These are phyloP conservation scores for Choristoneura fumiferana DNA, from an alignment of 1,140 invertebrate species.

Conservation along the genomic window DNA sequence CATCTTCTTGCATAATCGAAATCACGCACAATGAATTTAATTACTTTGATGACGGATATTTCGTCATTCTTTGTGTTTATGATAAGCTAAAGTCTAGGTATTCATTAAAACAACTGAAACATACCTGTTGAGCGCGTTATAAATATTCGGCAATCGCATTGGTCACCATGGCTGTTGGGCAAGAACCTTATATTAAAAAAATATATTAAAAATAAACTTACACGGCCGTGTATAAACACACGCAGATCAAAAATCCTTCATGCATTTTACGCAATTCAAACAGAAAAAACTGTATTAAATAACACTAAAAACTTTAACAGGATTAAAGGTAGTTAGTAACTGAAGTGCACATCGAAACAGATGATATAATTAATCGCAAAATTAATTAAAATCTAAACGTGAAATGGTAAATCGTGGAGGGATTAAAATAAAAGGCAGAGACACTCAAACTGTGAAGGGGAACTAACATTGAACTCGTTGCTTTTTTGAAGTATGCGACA, in stretches of 20 bases:
- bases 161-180: conserved; percentile 1
- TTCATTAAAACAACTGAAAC: not conserved
- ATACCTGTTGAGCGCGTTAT: not conserved
- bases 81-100: not conserved
- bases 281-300: conserved; percentile 7
- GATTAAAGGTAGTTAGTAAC: not conserved
- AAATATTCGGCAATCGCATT: not conserved
- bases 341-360: not conserved
- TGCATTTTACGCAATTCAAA: conserved; percentile 15
- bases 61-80: too few species aligned
- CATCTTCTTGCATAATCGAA: too few species aligned
- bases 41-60: too few species aligned
- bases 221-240: conserved; percentile 43
- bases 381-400: not conserved
- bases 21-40: too few species aligned
- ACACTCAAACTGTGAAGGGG: not conserved
- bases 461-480: conserved; percentile 11
- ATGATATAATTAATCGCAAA: conserved; percentile 1
- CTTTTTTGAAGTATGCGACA: not conserved
- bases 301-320: not conserved
- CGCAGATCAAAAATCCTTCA: conserved; percentile 39
- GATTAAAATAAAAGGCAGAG: not conserved
- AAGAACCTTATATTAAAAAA: conserved; percentile 7
- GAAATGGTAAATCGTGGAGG: not conserved
- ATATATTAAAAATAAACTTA: conserved; percentile 37